Base-by-base conservation (phyloP, 2,113 vertebrate species). In the Ovis aries region DNA sequence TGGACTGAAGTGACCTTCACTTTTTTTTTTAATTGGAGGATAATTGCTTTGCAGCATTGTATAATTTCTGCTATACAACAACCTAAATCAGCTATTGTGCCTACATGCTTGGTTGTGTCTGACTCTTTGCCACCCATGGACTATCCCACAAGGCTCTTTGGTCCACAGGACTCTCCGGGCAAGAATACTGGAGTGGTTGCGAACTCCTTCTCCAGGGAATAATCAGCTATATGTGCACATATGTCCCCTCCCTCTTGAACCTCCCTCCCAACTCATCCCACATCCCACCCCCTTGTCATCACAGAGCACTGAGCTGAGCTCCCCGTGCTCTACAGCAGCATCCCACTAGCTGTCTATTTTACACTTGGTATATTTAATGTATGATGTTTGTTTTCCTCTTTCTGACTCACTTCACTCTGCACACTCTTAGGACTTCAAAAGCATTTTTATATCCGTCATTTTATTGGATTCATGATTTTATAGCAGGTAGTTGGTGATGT, bases 381-480 rank as follows among this genome's bases (percentile, higher is more conserved):
- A 15, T 2, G 3, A 43, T 77, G 40, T 77, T 77, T 77, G 23
- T 27, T 77, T 77, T 23, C 40, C 23, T 33, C 71, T 77, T 27
- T 27, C 23, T 77, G 71, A 77, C 71, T 77, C 40, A 77, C 40
- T 43, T 77, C 71, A 77, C 71, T 27, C 40, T 77, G 40, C 40
- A 77, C 12, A 7, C 6, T 43, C 40, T 77, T 77, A 50, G 40
- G 71, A 85, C 81, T 94, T 96, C 25, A 29, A 96, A 93, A 74
- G 52, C 27, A 53, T 74, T 90, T 91, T 60, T 10, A 48, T 43
- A 74, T 31, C 9, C 19, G 27, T 57, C 53, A 45, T 88, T 95
- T 74, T 45, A 52, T 40, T 96, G 77, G 29, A 77, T 90, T 89
- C 23, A 21, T 83, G 83, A 81, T 83, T 96, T 96, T 53, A 13